Conservation (phyloP, 1,140 invertebrate species). For the Scaptomyza montana region DNA sequence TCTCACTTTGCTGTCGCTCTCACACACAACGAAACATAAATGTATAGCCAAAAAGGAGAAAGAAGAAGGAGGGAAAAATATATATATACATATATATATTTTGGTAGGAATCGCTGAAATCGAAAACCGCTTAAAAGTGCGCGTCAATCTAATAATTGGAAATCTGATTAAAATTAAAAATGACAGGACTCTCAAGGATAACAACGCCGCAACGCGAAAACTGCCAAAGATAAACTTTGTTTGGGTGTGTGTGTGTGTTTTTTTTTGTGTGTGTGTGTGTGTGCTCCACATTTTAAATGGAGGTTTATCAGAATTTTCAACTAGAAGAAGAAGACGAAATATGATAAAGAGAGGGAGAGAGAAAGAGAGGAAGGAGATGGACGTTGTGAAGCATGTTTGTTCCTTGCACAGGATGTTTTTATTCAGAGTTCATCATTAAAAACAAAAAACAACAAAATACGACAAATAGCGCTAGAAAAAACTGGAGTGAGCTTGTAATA, state of each 20-base stretch:
- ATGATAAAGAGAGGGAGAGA: background rate
- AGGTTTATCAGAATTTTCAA: background rate
- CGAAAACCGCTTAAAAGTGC: slow-evolving; percentile 50
- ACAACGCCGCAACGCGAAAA: slow-evolving; percentile 12
- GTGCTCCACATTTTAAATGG: background rate
- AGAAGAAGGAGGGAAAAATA: slow-evolving; percentile 10
- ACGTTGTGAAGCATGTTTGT: background rate
- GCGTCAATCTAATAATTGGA: slow-evolving; percentile 48
- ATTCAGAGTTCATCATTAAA: background rate
- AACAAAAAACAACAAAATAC: no score
- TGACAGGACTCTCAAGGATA: slow-evolving; percentile 23
- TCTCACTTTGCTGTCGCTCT: slow-evolving; percentile 18
- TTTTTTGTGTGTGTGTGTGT: no score
- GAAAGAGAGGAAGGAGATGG: background rate
- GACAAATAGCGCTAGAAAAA: no score
- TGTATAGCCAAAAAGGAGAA: slow-evolving; percentile 10
- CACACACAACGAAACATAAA: slow-evolving; percentile 6
- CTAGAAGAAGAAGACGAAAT: background rate
- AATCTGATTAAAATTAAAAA: slow-evolving; percentile 50
- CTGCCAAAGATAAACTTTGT: slow-evolving; percentile 14
- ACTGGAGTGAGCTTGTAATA: no score
- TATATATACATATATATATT: slow-evolving; percentile 2
- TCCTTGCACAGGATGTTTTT: background rate
- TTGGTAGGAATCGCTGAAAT: slow-evolving; percentile 42
- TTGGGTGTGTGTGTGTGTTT: no score